Conservation (phyloP, 1,140 invertebrate genomes). For the Ostrea denselamellosa region DNA sequence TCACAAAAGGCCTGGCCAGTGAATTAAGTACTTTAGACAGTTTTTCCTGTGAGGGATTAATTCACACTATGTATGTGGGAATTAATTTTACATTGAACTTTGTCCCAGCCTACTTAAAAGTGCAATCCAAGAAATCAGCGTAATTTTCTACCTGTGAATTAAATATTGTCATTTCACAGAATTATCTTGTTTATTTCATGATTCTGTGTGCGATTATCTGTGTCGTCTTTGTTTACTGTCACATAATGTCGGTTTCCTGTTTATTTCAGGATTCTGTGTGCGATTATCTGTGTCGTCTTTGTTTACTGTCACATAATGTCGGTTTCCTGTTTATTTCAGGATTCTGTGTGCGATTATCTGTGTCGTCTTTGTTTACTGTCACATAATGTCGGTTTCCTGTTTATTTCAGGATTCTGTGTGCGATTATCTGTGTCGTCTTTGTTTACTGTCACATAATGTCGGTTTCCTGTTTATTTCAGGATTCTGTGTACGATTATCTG, state of each 20-base stretch:
- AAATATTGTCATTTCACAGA: background rate
- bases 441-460: constrained; percentile 73
- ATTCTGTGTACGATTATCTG: constrained; percentile 61
- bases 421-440: constrained; percentile 63
- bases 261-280: constrained; percentile 48
- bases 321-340: constrained; percentile 19
- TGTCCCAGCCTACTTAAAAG: no score
- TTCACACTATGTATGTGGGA: no score
- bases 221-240: constrained; percentile 70
- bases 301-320: constrained; percentile 73
- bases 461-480: constrained; percentile 19
- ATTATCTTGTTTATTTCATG: constrained; percentile 25
- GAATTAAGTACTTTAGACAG: no score
- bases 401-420: constrained; percentile 48
- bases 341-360: constrained; percentile 62
- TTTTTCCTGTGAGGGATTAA: no score
- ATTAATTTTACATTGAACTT: no score
- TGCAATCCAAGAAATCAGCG: no score
- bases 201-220: constrained; percentile 62
- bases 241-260: constrained; percentile 59
- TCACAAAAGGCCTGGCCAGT: no score
- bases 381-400: constrained; percentile 59
- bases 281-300: constrained; percentile 63
- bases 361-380: constrained; percentile 70
- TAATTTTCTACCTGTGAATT: no score